These are phyloP conservation scores for Huso huso DNA, from an alignment of 2,797 vertebrate species.

Conservation along the genomic window DNA sequence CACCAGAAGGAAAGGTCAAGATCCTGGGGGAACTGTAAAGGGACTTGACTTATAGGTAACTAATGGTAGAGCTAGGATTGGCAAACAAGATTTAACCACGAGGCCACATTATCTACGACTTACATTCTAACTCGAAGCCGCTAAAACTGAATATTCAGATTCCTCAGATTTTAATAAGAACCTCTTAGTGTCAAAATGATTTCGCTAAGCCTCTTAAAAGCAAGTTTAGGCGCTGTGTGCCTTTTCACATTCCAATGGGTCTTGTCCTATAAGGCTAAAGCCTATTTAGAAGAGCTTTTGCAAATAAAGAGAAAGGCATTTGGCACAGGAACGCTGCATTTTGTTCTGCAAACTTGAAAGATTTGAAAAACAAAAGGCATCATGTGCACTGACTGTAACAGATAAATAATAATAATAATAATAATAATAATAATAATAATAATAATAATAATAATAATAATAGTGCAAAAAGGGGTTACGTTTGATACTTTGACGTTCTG, in stretches of 20 bases:
- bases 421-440: too few relatives aligned
- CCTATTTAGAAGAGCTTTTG: not conserved
- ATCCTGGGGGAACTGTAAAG: not conserved
- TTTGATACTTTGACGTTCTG: not conserved
- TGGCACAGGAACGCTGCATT: not conserved
- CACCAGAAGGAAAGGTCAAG: too few relatives aligned
- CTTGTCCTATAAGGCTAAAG: constrained; percentile 1
- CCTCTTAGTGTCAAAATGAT: not conserved
- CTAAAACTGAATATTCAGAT: not conserved
- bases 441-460: constrained; percentile 8
- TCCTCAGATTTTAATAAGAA: not conserved
- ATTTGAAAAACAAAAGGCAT: not conserved
- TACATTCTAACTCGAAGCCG: too few relatives aligned
- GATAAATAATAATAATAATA: not conserved
- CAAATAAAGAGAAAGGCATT: constrained; percentile 1
- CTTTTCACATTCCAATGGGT: not conserved
- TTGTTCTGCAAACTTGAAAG: not conserved
- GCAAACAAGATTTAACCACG: too few relatives aligned
- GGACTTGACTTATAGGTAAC: too few relatives aligned
- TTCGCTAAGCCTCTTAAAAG: not conserved
- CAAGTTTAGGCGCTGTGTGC: not conserved
- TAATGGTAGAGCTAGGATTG: too few relatives aligned
- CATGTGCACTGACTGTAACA: not conserved
- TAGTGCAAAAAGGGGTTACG: not conserved
- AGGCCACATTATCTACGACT: too few relatives aligned